Base-by-base conservation (phyloP, 2,797 vertebrate genomes). In the Anomalospiza imberbis region DNA sequence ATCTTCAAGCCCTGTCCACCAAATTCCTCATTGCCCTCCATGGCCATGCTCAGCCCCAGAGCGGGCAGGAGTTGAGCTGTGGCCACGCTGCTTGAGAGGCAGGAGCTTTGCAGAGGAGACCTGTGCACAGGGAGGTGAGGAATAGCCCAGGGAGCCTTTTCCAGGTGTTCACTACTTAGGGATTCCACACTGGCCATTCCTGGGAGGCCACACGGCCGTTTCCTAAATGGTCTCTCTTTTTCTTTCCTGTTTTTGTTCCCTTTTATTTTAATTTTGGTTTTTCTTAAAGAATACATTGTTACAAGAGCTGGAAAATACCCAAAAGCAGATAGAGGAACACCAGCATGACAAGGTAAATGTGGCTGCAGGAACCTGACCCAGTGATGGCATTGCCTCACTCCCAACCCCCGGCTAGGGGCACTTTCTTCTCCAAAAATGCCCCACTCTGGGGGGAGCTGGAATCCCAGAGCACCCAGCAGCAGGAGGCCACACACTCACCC, bases 251-350 rank as follows among this genome's bases (percentile, higher is more conserved):
- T 85, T 85, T 81, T 91, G 67, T 85, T 91, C 80, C 86, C 65
- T 58, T 94, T 84, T 93, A 26, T 92, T 83, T 91, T 55, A 8
- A 66, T 9, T 70, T 87, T 90, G 7, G 7, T 71, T 96, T 95
- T 71, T 66, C 65, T 32, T 62, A 68, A 91, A 99, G 99, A 99
- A 99, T 94, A 98, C 98, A 3, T 97, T 99, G 88, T 99, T 99
- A 94, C 99, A 98, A 97, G 99, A 99, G 96, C 98, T 99, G 78
- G 99, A 99, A 98, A 99, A 98, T 95, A 99, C 98, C 92, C 99
- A 99, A 98, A 98, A 99, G 97, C 99, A 99, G 96, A 98, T 99
- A 53, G 99, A 99, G 96, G 99, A 99, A 88, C 99, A 98, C 95
- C 99, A 99, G 77, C 99, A 98, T 72, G 99, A 98, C 95, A 99